A percentile compares a stretch with the other conserved stretches of the same genome.
Evolutionary conservation across 2,888 invertebrate genomes (phyloP).

Genomic region (Amphipoea lucens): DNA sequence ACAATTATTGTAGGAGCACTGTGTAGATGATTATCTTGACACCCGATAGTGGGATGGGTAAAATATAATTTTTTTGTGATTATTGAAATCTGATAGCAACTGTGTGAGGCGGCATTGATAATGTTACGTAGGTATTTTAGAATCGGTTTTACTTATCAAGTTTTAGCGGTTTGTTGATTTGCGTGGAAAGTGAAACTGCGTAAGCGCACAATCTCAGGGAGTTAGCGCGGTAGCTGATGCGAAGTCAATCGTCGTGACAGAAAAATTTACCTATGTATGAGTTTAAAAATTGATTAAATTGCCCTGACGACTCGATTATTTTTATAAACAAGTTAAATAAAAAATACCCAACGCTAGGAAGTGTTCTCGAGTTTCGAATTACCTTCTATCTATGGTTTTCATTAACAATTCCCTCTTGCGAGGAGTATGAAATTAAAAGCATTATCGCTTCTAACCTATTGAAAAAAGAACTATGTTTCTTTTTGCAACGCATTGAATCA

Average conservation of each 20-base stretch:
- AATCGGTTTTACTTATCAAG: conserved; percentile 13
- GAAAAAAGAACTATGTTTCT: neutral
- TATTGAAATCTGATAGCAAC: conserved; percentile 45
- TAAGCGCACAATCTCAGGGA: neutral
- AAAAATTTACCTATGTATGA: neutral
- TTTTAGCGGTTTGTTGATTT: conserved; percentile 9
- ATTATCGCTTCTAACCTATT: neutral
- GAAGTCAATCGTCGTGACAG: neutral
- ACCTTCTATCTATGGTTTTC: too few species aligned
- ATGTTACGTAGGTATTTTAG: neutral
- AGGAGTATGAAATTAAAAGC: neutral
- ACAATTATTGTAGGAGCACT: conserved; percentile 77
- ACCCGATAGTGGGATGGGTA: conserved; percentile 59
- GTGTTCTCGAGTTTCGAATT: too few species aligned
- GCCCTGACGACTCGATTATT: neutral
- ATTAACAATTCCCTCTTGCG: neutral
- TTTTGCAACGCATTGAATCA: neutral
- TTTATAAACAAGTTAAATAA: neutral
- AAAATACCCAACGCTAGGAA: neutral
- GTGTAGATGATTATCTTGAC: conserved; percentile 72
- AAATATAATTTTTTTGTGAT: conserved; percentile 51
- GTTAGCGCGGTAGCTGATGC: too few species aligned
- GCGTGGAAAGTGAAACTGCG: conserved; percentile 18
- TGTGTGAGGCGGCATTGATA: conserved; percentile 10
- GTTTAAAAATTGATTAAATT: neutral